Base-by-base conservation (phyloP, 2,888 invertebrate genomes). In the Tuta absoluta region DNA sequence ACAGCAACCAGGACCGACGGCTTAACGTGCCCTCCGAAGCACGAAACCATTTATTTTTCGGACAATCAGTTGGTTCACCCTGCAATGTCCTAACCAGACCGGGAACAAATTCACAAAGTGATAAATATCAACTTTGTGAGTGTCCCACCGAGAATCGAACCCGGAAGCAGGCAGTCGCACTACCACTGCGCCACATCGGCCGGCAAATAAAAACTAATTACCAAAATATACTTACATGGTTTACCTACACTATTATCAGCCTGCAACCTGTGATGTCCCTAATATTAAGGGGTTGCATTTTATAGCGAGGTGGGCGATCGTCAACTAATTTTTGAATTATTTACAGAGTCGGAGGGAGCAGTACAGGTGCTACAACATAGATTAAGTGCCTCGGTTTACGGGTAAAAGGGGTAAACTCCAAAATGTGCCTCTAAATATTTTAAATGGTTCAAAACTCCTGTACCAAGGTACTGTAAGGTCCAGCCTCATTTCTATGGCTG, bases 251-350 rank as follows among this genome's bases (percentile, higher is more conserved):
- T 38, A 5, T 7, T 12, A 38, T 8, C 37, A 48, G n/a, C 17
- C 5, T 10, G 11, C 49, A 5, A 49, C 49, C 49, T 3, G 49
- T 21, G 23, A 51, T 12, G 12, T 51, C 51, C 51, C 51, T 51
- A 51, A 23, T 23, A 51, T 51, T 51, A 51, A 51, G 23, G 51
- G 51, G 51, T 51, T 23, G 23, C 51, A 1, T 28, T 28, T 38
- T 38, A 7, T 38, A 38, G 4, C 1, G 12, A 38, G 5, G 41
- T 14, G 12, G n/a, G 4, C 1, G 19, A 19, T 21, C 17, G 49
- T 17, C 24, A 17, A 33, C 56, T 56, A 56, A 56, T 56, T 56
- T 56, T 33, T 56, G 56, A 56, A 56, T 56, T 56, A 56, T 56
- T 56, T 0, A 56, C 56, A 33, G 33, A 0, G 17, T n/a, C n/a